These are phyloP conservation scores for Lepeophtheirus nordmannii DNA, from an alignment of 2,888 invertebrate species.

Conservation along the genomic window DNA sequence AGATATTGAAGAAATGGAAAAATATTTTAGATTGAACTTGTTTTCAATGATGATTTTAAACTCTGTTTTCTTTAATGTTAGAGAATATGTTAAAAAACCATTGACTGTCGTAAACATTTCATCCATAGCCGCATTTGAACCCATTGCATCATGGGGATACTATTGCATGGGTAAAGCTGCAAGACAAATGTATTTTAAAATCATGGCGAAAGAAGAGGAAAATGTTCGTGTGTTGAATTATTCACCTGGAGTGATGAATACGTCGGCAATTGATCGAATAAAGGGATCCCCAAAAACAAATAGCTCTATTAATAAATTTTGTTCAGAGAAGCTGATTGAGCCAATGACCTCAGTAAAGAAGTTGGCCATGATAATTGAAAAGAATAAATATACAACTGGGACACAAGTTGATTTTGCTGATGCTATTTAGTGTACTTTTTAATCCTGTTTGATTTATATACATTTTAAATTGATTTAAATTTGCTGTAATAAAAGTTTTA, in stretches of 20 bases:
- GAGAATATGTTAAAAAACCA: not conserved
- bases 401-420: constrained; percentile 6
- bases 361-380: not conserved
- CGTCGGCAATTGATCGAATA: constrained; percentile 33
- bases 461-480: too few species aligned
- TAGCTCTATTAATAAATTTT: not conserved
- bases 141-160: constrained; percentile 12
- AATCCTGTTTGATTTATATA: not conserved
- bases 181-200: constrained; percentile 35
- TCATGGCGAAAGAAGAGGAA: constrained; percentile 34
- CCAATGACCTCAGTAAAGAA: not conserved
- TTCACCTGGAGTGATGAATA: constrained; percentile 37
- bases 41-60: constrained; percentile 17
- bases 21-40: constrained; percentile 16
- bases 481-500: too few species aligned
- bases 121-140: constrained; percentile 7
- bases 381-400: not conserved
- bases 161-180: constrained; percentile 33
- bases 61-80: not conserved
- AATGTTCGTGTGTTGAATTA: constrained; percentile 34
- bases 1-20: constrained; percentile 7
- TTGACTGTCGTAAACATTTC: constrained; percentile 17
- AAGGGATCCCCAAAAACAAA: not conserved
- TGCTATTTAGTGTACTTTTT: not conserved
- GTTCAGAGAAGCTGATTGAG: not conserved